Evolutionary conservation across 2,888 invertebrate genomes (phyloP), one percentile per base, ranked within the genome.

Genomic region (Cheilosia grossa): DNA sequence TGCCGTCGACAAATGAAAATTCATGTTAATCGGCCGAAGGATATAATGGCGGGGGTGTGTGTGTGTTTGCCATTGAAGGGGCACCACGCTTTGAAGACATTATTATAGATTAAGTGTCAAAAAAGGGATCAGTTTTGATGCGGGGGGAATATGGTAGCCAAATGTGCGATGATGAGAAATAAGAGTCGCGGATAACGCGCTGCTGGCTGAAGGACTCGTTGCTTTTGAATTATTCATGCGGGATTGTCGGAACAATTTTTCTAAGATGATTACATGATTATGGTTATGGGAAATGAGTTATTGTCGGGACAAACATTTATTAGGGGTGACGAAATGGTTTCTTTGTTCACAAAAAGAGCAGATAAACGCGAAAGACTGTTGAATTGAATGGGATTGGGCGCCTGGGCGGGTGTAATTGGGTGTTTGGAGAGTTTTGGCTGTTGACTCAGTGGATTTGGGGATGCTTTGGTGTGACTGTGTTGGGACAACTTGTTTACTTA

Each of bases 71-170:
- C 33, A 19, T 67, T 54, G 61, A 78, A 73, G 67, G 78, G 78
- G 70, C 27, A 56, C 58, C 74, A 75, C 59, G 70, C 54, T 70
- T 75, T 61, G 51, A 81, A 63, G 81, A 81, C 81, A 77, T 85
- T 85, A 81, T 81, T 85, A 85, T 77, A 81, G 81, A 85, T 85
- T 81, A 85, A 81, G 85, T 85, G 85, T 85, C 85, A 85, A 75
- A 81, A 80, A 81, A 80, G 72, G 75, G 75, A 77, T 72, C 40
- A 24, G 21, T 70, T 66, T 67, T 58, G 21, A 4, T 47, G 6
- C 13, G 47, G 27, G 44, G 21, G 33, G 69, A 21, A 21, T 33
- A 37, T 49, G 44, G 21, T 24, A 54, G n/a, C 44, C 40, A 49
- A 63, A 61, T 42, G 51, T 53, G 69, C 79, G 79, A 74, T 77